These are phyloP conservation scores for Origma solitaria DNA, from an alignment of 2,113 vertebrate genomes.

Conservation along the genomic window DNA sequence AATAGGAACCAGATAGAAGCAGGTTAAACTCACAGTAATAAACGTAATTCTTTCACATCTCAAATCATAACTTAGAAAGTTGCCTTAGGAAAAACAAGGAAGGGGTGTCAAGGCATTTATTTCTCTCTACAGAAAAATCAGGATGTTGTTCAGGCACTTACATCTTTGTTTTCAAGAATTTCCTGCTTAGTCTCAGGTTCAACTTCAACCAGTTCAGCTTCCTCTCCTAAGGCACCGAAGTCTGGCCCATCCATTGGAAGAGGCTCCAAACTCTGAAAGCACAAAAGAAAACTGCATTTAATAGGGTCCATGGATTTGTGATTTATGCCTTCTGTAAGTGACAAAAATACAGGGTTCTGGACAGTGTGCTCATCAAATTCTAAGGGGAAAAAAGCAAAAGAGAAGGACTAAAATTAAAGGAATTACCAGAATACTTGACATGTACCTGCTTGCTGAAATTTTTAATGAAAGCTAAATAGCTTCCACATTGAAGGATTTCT, in stretches of 20 bases:
- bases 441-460: background rate
- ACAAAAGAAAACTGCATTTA: background rate
- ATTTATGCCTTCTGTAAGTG: background rate
- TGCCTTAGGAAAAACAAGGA: background rate
- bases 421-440: background rate
- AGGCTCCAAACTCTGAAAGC: slow-evolving; percentile 87
- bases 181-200: slow-evolving; percentile 89
- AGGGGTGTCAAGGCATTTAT: background rate
- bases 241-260: slow-evolving; percentile 85
- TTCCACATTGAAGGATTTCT: background rate
- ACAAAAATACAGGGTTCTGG: background rate
- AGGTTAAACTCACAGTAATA: background rate
- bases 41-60: background rate
- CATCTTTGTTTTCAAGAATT: slow-evolving; percentile 94
- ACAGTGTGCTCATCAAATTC: background rate
- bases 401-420: background rate
- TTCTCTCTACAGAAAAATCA: background rate
- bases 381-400: background rate
- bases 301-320: rapidly evolving
- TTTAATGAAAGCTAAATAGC: background rate
- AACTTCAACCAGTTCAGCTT: slow-evolving; percentile 82
- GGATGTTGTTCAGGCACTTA: slow-evolving; percentile 54
- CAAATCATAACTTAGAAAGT: background rate
- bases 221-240: slow-evolving; percentile 80
- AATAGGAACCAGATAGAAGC: background rate